A percentile compares a stretch with the other conserved stretches of the same genome.
Conservation (phyloP, 2,797 vertebrate genomes). For the Smutsia gigantea region DNA sequence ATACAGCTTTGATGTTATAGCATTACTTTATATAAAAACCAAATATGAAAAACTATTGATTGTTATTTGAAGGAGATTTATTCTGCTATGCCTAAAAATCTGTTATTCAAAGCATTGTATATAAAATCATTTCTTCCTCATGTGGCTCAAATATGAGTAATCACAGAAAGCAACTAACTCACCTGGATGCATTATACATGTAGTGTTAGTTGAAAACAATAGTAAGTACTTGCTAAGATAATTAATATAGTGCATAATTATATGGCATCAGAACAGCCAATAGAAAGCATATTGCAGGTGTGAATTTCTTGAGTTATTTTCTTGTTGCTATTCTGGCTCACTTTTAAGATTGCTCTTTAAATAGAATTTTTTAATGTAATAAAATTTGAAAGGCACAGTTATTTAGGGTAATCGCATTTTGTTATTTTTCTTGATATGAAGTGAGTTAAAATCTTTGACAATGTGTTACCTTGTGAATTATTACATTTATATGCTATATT, state of each 20-base stretch:
- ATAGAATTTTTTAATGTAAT: slow-evolving; percentile 37
- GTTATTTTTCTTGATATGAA: background rate
- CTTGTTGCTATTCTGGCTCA: slow-evolving; percentile 25
- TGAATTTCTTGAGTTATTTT: slow-evolving; percentile 46
- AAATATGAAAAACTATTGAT: slow-evolving; percentile 33
- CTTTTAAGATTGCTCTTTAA: slow-evolving; percentile 28
- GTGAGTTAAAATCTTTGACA: background rate
- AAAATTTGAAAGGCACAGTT: slow-evolving; percentile 42
- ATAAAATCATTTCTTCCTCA: slow-evolving; percentile 13
- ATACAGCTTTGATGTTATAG: background rate
- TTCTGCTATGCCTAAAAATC: background rate
- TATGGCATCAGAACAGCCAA: slow-evolving; percentile 39
- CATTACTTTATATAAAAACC: background rate
- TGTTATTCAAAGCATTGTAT: slow-evolving; percentile 31
- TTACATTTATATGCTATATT: background rate
- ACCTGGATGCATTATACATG: slow-evolving; percentile 38
- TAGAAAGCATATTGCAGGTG: slow-evolving; percentile 47
- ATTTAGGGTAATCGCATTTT: background rate
- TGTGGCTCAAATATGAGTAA: slow-evolving; percentile 40
- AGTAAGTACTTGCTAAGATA: slow-evolving; percentile 26
- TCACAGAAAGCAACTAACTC: slow-evolving; percentile 49
- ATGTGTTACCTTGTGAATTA: background rate
- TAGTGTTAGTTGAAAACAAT: slow-evolving; percentile 57
- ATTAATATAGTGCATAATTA: slow-evolving; percentile 65
- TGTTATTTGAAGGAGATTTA: background rate